These are phyloP conservation scores for Caenorhabditis auriculariae DNA, from an alignment of 2,888 invertebrate species.

Conservation along the genomic window DNA sequence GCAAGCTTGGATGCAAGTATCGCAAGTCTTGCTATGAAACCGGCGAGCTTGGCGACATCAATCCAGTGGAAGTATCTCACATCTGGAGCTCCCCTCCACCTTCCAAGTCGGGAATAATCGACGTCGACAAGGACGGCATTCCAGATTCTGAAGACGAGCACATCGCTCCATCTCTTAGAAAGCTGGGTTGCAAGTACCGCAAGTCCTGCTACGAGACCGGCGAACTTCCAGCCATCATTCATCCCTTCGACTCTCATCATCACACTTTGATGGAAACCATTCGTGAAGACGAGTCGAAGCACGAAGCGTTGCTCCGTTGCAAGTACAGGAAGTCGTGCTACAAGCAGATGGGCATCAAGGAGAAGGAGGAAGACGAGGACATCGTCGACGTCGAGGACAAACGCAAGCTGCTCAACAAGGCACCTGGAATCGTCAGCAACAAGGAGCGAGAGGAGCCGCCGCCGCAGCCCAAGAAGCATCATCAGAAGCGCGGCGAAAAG, in stretches of 20 bases:
- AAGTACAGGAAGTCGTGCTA: constrained; percentile 40
- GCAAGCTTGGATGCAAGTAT: constrained; percentile 47
- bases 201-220: constrained; percentile 57
- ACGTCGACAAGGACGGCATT: constrained; percentile 28
- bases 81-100: too few relatives aligned
- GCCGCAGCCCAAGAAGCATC: constrained; percentile 10
- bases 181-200: constrained; percentile 54
- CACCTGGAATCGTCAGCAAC: background rate
- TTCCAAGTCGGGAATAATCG: too few relatives aligned
- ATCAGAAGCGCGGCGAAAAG: constrained; percentile 16
- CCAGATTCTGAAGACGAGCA: constrained; percentile 26
- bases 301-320: too few relatives aligned
- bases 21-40: constrained; percentile 51
- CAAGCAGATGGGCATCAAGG: constrained; percentile 14
- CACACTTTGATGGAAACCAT: too few relatives aligned
- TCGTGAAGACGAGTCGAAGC: too few relatives aligned
- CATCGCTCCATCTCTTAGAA: background rate
- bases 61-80: too few relatives aligned
- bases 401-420: constrained; percentile 4
- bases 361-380: constrained; percentile 9
- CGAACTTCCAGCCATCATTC: constrained; percentile 42
- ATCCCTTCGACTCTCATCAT: too few relatives aligned
- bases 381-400: too few relatives aligned
- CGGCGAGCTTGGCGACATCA: constrained; percentile 31
- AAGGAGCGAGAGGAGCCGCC: background rate